phyloP scores from a whole-genome alignment of 2,888 invertebrate species.

The Drosophila greeni region DNA sequence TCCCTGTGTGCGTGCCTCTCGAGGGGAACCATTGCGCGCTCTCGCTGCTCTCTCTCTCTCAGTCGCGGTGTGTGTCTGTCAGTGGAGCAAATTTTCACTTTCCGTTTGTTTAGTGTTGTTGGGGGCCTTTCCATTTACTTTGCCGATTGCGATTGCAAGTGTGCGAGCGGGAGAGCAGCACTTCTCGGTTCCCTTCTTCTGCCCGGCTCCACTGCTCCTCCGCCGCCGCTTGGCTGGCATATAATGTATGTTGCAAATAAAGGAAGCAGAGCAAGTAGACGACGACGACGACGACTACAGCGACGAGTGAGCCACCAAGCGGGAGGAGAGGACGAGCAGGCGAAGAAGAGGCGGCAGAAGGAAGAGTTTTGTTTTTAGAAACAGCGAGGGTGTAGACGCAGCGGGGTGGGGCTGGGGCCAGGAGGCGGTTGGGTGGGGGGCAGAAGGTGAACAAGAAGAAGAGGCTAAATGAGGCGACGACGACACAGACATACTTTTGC shows the following conservation, averaged over 20 bases:
- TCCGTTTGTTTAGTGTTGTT: constrained; percentile 75
- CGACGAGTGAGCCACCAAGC: neutral
- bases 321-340: constrained; percentile 21
- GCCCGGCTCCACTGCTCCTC: constrained; percentile 5
- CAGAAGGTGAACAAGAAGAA: constrained; percentile 38
- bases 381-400: constrained; percentile 33
- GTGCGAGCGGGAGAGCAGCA: constrained; percentile 32
- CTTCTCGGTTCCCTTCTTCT: constrained; percentile 9
- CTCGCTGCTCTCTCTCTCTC: constrained; percentile 12
- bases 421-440: constrained; percentile 8
- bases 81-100: constrained; percentile 78
- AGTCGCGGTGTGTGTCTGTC: constrained; percentile 39
- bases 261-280: constrained; percentile 70
- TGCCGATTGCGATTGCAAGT: constrained; percentile 49
- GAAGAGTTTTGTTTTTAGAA: constrained; percentile 69
- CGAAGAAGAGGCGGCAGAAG: constrained; percentile 47
- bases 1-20: constrained; percentile 28
- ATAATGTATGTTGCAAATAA: constrained; percentile 63
- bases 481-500: constrained; percentile 72
- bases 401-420: constrained; percentile 3
- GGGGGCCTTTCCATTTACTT: constrained; percentile 70
- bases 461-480: constrained; percentile 70
- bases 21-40: constrained; percentile 8
- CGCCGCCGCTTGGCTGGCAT: constrained; percentile 23
- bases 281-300: constrained; percentile 34